These are phyloP conservation scores for Sialia sialis DNA, from an alignment of 2,113 vertebrate genomes.

Conservation along the genomic window DNA sequence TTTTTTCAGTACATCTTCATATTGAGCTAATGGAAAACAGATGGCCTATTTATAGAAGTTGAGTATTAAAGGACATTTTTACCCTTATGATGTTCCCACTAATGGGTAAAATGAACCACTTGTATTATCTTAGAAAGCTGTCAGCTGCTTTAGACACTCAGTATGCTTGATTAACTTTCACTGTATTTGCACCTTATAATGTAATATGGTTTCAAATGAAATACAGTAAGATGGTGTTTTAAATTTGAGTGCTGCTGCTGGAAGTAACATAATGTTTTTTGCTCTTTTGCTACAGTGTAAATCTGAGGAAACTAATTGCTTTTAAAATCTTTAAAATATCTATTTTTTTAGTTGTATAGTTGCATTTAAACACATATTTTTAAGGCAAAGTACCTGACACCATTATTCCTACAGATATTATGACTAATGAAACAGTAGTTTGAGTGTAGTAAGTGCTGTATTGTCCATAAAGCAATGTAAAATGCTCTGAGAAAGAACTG, in stretches of 20 bases:
- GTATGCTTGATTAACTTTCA: conserved; percentile 56
- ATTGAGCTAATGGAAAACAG: conserved; percentile 74
- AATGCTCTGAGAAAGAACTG: background rate
- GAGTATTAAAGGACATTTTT: conserved; percentile 71
- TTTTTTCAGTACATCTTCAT: conserved; percentile 35
- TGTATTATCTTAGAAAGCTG: conserved; percentile 43
- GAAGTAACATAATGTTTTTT: background rate
- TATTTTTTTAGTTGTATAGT: background rate
- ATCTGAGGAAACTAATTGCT: background rate
- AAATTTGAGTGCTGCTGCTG: background rate
- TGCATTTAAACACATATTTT: background rate
- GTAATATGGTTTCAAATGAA: background rate
- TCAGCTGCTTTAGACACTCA: conserved; percentile 65
- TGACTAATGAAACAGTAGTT: background rate
- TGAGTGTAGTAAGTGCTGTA: background rate
- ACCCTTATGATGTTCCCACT: conserved; percentile 68
- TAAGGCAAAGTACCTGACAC: background rate
- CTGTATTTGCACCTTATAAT: conserved; percentile 34
- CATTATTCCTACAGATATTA: background rate
- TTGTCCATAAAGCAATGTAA: background rate
- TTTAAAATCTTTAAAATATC: background rate
- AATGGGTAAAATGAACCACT: conserved; percentile 68
- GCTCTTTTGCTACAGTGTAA: background rate
- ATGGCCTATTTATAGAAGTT: conserved; percentile 64
- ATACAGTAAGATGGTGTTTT: background rate